phyloP scores from a whole-genome alignment of 2,797 vertebrate genomes.

The Euthynnus affinis region DNA sequence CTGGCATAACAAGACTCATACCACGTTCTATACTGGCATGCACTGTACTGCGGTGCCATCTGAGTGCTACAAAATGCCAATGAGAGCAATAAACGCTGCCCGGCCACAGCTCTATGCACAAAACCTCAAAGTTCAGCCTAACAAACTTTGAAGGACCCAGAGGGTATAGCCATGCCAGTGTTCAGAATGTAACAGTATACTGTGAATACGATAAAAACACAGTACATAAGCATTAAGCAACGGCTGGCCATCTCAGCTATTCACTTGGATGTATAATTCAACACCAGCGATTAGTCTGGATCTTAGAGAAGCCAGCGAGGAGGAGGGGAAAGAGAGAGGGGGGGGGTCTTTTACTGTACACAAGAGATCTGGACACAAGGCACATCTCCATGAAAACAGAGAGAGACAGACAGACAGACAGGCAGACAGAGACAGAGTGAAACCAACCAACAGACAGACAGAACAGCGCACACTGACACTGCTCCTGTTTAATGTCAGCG shows the following conservation, averaged over 20 bases:
- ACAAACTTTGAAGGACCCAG: constrained; percentile 79
- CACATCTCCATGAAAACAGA: constrained; percentile 74
- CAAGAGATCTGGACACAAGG: constrained; percentile 77
- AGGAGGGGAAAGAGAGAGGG: constrained; percentile 20
- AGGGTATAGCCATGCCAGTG: constrained; percentile 71
- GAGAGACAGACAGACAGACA: constrained; percentile 48
- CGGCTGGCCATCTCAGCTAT: constrained; percentile 82
- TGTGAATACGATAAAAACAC: constrained; percentile 79
- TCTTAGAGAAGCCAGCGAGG: constrained; percentile 73
- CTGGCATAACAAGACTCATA: constrained; percentile 21
- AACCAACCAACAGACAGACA: constrained; percentile 75
- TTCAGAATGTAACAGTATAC: constrained; percentile 66
- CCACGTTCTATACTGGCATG: constrained; percentile 3
- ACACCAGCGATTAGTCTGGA: constrained; percentile 86
- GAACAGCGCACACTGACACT: constrained; percentile 64
- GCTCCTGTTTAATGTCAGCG: constrained; percentile 83
- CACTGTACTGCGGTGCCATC: constrained; percentile 16
- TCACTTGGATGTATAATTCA: constrained; percentile 92
- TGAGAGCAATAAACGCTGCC: constrained; percentile 52
- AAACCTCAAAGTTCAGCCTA: constrained; percentile 78
- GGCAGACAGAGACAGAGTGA: constrained; percentile 68
- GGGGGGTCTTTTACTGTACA: constrained; percentile 71
- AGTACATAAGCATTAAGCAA: constrained; percentile 82
- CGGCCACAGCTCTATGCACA: constrained; percentile 38
- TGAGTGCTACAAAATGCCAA: constrained; percentile 41